Conservation (phyloP, 30 jellyfish, hydroid and myxozoan species). For the Aurelia sp. region DNA sequence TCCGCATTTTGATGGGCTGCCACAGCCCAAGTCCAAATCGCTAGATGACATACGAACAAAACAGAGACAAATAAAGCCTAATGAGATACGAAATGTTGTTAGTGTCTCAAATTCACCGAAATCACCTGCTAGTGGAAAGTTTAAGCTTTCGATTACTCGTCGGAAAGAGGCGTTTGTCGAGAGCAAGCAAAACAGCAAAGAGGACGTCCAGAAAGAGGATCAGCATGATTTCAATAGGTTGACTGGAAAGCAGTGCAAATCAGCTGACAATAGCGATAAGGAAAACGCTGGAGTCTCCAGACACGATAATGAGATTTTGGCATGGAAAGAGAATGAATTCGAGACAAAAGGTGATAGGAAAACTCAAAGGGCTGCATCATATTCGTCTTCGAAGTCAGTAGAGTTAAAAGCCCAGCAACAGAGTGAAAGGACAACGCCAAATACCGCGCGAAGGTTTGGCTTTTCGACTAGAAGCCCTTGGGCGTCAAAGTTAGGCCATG, state of each 20-base stretch:
- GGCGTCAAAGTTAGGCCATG: conserved; percentile 51
- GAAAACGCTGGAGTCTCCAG: not conserved
- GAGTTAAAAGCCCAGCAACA: not conserved
- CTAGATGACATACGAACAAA: conserved; percentile 28
- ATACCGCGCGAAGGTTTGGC: not conserved
- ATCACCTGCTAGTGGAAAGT: conserved; percentile 4
- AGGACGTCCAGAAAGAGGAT: not conserved
- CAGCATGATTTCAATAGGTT: not conserved
- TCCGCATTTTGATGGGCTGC: not conserved
- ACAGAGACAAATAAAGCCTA: not conserved
- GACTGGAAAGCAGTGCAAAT: conserved; percentile 8
- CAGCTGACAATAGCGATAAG: conserved; percentile 32
- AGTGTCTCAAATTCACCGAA: conserved; percentile 53
- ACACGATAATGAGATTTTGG: too few species aligned
- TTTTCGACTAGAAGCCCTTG: conserved; percentile 39
- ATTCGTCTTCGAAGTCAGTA: not conserved
- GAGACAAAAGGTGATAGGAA: too few species aligned
- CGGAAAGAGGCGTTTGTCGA: conserved; percentile 11
- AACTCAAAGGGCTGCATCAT: too few species aligned
- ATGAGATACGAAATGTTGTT: conserved; percentile 13
- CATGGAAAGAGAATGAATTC: too few species aligned
- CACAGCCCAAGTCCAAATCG: conserved; percentile 29
- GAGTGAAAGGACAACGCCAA: too few species aligned
- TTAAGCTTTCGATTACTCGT: conserved; percentile 19
- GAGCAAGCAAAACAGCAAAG: not conserved